Evolutionary conservation across 2,888 invertebrate genomes (phyloP), one percentile per base, ranked within the genome.

Genomic region (Abscondita cerata): DNA sequence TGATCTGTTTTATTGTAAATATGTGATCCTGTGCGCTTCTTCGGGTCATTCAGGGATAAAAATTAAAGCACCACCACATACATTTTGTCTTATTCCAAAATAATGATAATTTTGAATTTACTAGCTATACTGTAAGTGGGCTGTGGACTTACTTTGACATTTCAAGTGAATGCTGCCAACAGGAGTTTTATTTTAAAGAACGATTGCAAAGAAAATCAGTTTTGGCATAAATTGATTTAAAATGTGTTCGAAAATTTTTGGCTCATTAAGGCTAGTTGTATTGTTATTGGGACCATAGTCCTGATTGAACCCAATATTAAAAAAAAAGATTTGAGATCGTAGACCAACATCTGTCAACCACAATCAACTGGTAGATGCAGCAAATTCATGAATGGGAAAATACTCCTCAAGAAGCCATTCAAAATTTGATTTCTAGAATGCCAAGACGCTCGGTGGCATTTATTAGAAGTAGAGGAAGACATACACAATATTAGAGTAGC

Each of bases 21-120:
- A n/a, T n/a, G n/a, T n/a, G n/a, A n/a, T n/a, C n/a, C n/a, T n/a
- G n/a, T n/a, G n/a, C n/a, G n/a, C n/a, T n/a, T n/a, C n/a, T n/a
- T n/a, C n/a, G n/a, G n/a, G n/a, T n/a, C n/a, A n/a, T n/a, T n/a
- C n/a, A n/a, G n/a, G n/a, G n/a, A n/a, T n/a, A n/a, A 46, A 46
- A 46, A 46, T 46, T 46, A 46, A 46, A 18, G 46, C 18, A 19
- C 46, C 46, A n/a, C 46, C n/a, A n/a, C 6, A 2, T 5, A 5
- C 9, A 11, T 46, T 46, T 18, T 46, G 1, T 18, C 1, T 18
- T 18, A 46, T 46, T 46, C 46, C 18, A 12, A 16, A 12, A 46
- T 46, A 46, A 19, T 18, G n/a, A 18, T 18, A 19, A 13, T 15
- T 41, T 41, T 41, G 2, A 41, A 15, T 41, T 13, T 41, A 12